phyloP scores from a whole-genome alignment of 2,888 invertebrate species.

The Philonicus albiceps region DNA sequence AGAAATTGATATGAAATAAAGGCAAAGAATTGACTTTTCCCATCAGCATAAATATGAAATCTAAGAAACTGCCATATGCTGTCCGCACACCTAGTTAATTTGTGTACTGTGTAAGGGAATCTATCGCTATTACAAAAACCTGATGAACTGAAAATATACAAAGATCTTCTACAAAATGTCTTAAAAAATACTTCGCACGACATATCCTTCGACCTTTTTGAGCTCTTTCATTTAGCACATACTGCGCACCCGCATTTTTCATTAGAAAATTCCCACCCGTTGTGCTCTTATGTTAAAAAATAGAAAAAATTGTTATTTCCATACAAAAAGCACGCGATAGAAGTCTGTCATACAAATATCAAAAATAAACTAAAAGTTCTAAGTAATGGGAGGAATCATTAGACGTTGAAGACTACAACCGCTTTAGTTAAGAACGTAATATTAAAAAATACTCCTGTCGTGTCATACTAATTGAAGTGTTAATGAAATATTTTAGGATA shows the following conservation, averaged over 20 bases:
- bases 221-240: neutral
- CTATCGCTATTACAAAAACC: neutral
- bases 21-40: neutral
- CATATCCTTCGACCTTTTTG: neutral
- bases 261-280: neutral
- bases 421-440: slow-evolving; percentile 14
- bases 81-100: neutral
- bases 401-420: slow-evolving; percentile 6
- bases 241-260: neutral
- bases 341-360: neutral
- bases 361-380: neutral
- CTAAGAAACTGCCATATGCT: slow-evolving; percentile 25
- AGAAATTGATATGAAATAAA: neutral
- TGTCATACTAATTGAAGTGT: slow-evolving; percentile 28
- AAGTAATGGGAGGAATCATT: neutral
- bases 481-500: slow-evolving; percentile 15
- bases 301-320: neutral
- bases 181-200: neutral
- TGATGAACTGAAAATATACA: slow-evolving; percentile 25
- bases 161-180: neutral
- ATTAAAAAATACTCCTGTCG: slow-evolving; percentile 25
- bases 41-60: slow-evolving; percentile 11
- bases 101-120: neutral
- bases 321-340: neutral
- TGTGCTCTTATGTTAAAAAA: neutral